These are phyloP conservation scores for Leptopilina clavipes DNA, from an alignment of 1,140 invertebrate species.

Conservation along the genomic window DNA sequence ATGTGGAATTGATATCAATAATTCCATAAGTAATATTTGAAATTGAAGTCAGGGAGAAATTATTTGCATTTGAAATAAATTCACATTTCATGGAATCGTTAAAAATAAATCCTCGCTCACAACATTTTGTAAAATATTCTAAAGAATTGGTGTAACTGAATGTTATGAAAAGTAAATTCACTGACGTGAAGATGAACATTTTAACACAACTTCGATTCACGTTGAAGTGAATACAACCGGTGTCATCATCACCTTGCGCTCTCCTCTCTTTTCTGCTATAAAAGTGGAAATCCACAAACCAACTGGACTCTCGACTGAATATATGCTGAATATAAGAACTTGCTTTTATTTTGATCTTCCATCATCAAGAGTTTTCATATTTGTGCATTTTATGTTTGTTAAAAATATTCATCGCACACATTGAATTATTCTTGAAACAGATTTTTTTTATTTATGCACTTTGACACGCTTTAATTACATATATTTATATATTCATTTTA, in stretches of 20 bases:
- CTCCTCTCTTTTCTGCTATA: neutral
- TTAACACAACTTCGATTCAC: conserved; percentile 26
- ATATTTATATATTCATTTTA: conserved; percentile 17
- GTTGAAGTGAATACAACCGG: conserved; percentile 24
- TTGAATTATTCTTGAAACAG: neutral
- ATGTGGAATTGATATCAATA: neutral
- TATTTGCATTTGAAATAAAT: neutral
- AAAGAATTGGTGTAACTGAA: conserved; percentile 23
- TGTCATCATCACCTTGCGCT: neutral
- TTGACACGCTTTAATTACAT: conserved; percentile 1
- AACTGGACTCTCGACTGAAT: conserved; percentile 13
- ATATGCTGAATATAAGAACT: conserved; percentile 1
- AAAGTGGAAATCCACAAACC: conserved; percentile 24
- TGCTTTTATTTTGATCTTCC: conserved; percentile 7
- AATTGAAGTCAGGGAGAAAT: neutral
- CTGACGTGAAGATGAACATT: conserved; percentile 42
- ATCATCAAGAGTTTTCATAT: conserved; percentile 15
- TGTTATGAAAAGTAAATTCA: conserved; percentile 37
- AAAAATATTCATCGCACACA: neutral
- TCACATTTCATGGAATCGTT: conserved; percentile 47
- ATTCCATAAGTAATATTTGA: neutral
- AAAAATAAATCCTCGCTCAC: conserved; percentile 50
- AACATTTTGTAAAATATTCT: conserved; percentile 50
- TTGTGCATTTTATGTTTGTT: neutral
- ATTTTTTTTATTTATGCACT: neutral